Base-by-base conservation (phyloP, 2,797 vertebrate genomes). In the Microctenopoma lineatum region DNA sequence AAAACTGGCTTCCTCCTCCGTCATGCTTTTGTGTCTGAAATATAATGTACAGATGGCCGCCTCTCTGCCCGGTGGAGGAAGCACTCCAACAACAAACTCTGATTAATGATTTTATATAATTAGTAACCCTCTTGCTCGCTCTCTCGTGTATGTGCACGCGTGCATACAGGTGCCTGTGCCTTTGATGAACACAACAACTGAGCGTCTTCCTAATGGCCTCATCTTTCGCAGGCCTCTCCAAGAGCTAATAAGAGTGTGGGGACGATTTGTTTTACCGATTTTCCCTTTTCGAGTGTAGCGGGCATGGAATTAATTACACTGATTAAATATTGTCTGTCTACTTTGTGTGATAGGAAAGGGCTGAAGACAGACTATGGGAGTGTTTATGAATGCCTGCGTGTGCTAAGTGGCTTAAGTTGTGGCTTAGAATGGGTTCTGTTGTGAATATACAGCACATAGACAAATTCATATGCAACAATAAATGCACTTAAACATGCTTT, bases 271-370 rank as follows among this genome's bases (percentile, higher is more conserved):
- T 92, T 90, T 82, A 91, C 87, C 81, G 86, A 92, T 92, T 91
- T 90, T 90, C 77, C 79, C 84, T 86, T 89, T 91, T 89, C 80
- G 81, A 91, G 87, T 80, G 88, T 80, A 80, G 85, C 70, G 55
- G 89, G 84, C 90, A 76, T 58, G 72, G 83, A 93, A 93, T 93
- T 92, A 93, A 93, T 93, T 92, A 91, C 81, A 73, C 87, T 93
- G 93, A 93, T 94, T 94, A 92, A 92, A 93, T 88, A 91, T 92
- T 88, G 87, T 92, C 85, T 73, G 82, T 85, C 81, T 84, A 80
- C 65, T 73, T 70, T 82, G 82, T 50, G 83, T 7, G 11, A 50
- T 3, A 63, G 62, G 75, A 70, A 89, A 69, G 62, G 72, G 83
- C 26, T 71, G 71, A 44, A 70, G 59, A 77, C 47, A 41, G 79